phyloP scores from a whole-genome alignment of 1,140 invertebrate species.

The Megalopta genalis region DNA sequence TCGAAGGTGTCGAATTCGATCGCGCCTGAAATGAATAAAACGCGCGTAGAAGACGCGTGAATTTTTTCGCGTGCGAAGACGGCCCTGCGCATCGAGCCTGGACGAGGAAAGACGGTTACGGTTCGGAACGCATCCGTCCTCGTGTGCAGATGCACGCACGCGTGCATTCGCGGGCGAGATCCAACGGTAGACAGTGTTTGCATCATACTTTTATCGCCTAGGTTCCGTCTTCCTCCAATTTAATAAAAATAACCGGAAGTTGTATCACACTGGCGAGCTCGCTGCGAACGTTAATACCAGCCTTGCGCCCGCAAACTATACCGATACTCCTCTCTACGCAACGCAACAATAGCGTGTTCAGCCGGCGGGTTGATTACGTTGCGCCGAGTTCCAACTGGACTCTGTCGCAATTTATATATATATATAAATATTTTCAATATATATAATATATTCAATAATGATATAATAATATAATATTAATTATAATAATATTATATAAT shows the following conservation, averaged over 20 bases:
- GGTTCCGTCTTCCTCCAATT: slow-evolving; percentile 49
- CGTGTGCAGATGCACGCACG: slow-evolving; percentile 55
- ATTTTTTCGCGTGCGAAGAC: slow-evolving; percentile 8
- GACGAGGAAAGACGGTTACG: slow-evolving; percentile 58
- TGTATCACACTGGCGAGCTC: slow-evolving; percentile 43
- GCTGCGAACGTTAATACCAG: not conserved
- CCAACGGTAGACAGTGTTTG: slow-evolving; percentile 46
- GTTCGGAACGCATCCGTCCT: slow-evolving; percentile 57
- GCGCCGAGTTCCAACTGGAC: not conserved
- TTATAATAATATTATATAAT: too few species aligned
- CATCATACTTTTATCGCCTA: slow-evolving; percentile 51
- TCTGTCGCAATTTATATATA: too few species aligned
- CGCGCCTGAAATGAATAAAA: too few species aligned
- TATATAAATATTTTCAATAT: too few species aligned
- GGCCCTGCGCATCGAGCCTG: slow-evolving; percentile 21
- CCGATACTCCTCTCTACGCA: not conserved
- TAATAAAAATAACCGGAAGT: slow-evolving; percentile 52
- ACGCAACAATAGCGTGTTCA: not conserved
- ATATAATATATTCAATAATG: too few species aligned
- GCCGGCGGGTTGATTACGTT: not conserved
- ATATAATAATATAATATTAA: too few species aligned
- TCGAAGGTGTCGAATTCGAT: too few species aligned
- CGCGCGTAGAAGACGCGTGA: not conserved
- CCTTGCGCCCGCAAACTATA: not conserved
- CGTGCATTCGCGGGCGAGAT: slow-evolving; percentile 45